A percentile compares a stretch with the other conserved stretches of the same genome.
Conservation (phyloP, 2,113 vertebrate species). For the Burhinus bistriatus region DNA sequence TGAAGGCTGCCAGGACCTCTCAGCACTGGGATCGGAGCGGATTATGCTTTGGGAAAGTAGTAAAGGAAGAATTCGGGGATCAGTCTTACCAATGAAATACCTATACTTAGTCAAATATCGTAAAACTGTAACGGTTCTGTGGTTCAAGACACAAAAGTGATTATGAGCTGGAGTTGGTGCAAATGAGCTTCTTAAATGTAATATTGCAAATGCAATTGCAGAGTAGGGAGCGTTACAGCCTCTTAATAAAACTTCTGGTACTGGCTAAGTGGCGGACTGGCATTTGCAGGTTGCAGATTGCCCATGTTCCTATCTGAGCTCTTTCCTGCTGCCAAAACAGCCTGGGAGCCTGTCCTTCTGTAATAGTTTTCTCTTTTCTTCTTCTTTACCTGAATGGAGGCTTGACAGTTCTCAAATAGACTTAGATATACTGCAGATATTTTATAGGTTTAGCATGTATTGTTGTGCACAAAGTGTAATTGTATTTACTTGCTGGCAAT, state of each 20-base stretch:
- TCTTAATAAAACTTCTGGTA: not conserved
- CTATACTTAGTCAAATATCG: not conserved
- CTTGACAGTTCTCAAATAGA: not conserved
- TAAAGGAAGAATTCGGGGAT: not conserved
- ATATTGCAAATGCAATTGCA: not conserved
- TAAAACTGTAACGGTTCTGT: not conserved
- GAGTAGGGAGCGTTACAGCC: not conserved
- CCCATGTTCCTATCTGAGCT: not conserved
- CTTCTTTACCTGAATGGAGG: not conserved
- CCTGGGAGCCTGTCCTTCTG: not conserved
- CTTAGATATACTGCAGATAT: not conserved
- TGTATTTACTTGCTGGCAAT: not conserved
- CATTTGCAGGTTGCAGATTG: not conserved
- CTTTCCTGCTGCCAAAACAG: not conserved
- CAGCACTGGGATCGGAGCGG: fast-evolving
- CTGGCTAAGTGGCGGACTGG: not conserved
- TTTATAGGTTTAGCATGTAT: not conserved
- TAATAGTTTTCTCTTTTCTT: not conserved
- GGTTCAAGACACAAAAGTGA: not conserved
- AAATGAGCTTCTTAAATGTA: not conserved
- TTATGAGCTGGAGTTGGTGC: not conserved
- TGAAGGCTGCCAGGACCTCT: not conserved
- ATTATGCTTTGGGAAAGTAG: not conserved
- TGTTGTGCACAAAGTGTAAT: not conserved
- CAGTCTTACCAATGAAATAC: not conserved